Evolutionary conservation across 2,888 invertebrate species (phyloP), one percentile per base, ranked within the genome.

Genomic region (Pocota personata): DNA sequence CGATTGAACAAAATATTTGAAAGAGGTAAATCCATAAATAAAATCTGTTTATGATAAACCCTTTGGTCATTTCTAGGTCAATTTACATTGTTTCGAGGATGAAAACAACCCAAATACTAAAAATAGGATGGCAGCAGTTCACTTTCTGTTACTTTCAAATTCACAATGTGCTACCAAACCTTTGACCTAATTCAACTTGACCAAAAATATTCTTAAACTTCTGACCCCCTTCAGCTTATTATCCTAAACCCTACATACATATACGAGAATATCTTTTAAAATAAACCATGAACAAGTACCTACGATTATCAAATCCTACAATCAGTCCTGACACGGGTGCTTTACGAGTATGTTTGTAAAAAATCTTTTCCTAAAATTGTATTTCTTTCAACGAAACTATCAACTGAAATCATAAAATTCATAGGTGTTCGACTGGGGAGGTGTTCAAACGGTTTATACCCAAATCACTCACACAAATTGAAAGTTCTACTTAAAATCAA

Each of bases 401-500:
- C 50, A n/a, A 19, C 10, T 46, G 21, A 58, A 60, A 16, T 16
- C 43, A 3, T 5, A 35, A 19, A 24, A 40, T 6, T 7, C 46
- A 19, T 46, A 30, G 30, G 27, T 43, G 27, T 58, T 37, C 62
- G 12, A 62, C 60, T 40, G 46, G 46, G 30, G 32, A 32, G 30
- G 12, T 14, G 30, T 30, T 30, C 55, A 50, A 50, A 52, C 52
- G 19, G 30, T 21, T 30, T 35, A 14, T 32, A 8, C 32, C 52
- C 50, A 57, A 72, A 64, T 79, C 64, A 58, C 57, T 73, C 57
- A 35, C 48, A 48, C 64, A 35, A 52, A 60, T 69, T 62, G 52
- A 21, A 55, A 71, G 60, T 62, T 69, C 14, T 62, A 71, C 55
- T 78, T 64, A 52, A 72, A 83, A 62, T 73, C 73, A 84, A 73